phyloP scores from a whole-genome alignment of 2,797 vertebrate genomes.

The Microctenopoma steveboyesi region DNA sequence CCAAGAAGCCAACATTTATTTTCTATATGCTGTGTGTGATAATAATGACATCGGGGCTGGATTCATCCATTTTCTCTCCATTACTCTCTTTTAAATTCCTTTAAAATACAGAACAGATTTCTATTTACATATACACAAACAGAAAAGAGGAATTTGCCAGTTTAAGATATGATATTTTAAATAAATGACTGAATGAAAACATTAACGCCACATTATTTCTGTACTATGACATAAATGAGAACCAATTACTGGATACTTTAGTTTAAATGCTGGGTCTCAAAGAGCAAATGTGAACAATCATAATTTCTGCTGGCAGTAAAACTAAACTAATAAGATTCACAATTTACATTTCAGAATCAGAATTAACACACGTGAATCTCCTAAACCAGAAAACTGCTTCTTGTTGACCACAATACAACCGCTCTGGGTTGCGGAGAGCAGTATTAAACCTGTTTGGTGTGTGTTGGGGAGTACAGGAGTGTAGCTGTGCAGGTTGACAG shows the following conservation, averaged over 20 bases:
- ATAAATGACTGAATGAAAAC: no score
- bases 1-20: neutral
- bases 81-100: neutral
- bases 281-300: neutral
- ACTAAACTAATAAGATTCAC: conserved; percentile 1
- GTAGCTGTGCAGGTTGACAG: conserved; percentile 61
- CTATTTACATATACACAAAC: neutral
- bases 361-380: neutral
- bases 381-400: conserved; percentile 1
- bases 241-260: neutral
- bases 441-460: conserved; percentile 62
- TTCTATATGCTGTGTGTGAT: neutral
- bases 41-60: neutral
- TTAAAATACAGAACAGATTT: neutral
- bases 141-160: neutral
- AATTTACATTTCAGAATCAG: conserved; percentile 3
- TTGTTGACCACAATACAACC: conserved; percentile 15
- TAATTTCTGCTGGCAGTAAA: neutral
- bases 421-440: conserved; percentile 8
- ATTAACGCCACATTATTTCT: no score
- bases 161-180: neutral
- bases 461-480: conserved; percentile 39
- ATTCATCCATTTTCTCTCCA: neutral
- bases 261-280: neutral
- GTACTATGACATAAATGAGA: neutral